Percentiles rank a stretch among this genome's conserved stretches.
Evolutionary conservation across 2,797 vertebrate genomes (phyloP).

Genomic region (Melanotaenia pygmaea): DNA sequence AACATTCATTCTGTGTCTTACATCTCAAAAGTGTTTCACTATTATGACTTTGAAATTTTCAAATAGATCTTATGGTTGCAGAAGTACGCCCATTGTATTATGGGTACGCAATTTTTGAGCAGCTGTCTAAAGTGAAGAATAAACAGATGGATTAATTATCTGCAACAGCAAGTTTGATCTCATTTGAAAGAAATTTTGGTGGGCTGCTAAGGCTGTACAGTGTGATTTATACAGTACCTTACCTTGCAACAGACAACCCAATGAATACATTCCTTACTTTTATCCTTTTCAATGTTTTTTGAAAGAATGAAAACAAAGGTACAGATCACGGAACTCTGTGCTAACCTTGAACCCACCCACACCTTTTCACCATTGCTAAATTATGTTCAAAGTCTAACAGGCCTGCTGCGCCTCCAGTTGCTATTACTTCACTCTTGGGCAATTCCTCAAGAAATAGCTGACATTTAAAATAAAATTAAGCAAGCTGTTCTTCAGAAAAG

Average conservation of each 20-base stretch:
- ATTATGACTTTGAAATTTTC: too few relatives aligned
- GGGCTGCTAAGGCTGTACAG: too few relatives aligned
- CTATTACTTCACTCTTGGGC: not conserved
- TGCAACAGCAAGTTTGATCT: too few relatives aligned
- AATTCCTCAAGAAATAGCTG: not conserved
- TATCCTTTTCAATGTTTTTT: not conserved
- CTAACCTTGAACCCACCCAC: not conserved
- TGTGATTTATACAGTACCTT: not conserved
- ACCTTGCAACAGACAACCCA: not conserved
- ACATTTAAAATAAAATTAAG: not conserved
- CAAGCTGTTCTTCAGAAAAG: not conserved
- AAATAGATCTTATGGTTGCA: too few relatives aligned
- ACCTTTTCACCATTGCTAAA: not conserved
- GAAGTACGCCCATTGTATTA: too few relatives aligned
- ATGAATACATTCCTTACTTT: not conserved
- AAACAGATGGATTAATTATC: too few relatives aligned
- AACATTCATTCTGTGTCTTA: too few relatives aligned
- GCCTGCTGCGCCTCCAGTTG: not conserved
- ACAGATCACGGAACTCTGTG: not conserved
- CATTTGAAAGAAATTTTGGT: too few relatives aligned
- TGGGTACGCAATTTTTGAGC: too few relatives aligned
- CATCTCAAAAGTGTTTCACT: too few relatives aligned
- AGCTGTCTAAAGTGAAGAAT: too few relatives aligned
- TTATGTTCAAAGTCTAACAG: constrained; percentile 5
- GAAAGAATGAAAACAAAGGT: not conserved